Evolutionary conservation across 2,113 vertebrate genomes (phyloP), one percentile per base, ranked within the genome.

Genomic region (Spilogale gracilis): DNA sequence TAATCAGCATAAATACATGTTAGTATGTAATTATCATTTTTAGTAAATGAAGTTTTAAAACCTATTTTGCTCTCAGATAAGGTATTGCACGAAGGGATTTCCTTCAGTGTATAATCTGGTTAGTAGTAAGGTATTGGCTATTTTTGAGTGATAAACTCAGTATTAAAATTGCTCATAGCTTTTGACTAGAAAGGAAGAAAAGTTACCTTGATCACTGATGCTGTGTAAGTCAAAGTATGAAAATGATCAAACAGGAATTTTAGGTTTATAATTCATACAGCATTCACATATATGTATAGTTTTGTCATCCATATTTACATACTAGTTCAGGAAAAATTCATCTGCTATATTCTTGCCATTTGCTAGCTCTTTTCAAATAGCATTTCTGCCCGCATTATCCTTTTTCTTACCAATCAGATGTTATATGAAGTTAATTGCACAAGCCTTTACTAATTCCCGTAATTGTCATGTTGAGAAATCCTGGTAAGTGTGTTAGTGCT

Each of bases 221-320:
- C 54, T 96, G 48, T 74, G 0, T 86, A n/a, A 93, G 13, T 85
- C 74, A 2, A 79, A 56, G 18, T 54, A 63, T 79, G 81, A 50
- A 58, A 81, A 56, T 79, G 90, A 9, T 82, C 86, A 61, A 81
- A 76, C 23, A 73, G 50, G 56, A 93, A 90, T 88, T 84, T 94
- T 76, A 76, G 8, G 79, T 93, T 74, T 86, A 69, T 69, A 89
- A 69, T 71, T 92, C 30, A 52, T 16, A 58, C 20, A 54, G 5
- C 58, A 21, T 69, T 88, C 12, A 65, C 23, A 45, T 16, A 9
- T 12, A 50, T 38, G 2, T 95, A 3, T 90, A 1, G 86, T 23
- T 92, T 87, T 88, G 45, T 76, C 58, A 85, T 61, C 43, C 18
- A 45, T 82, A 65, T 78, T 85, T 58, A 13, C 7, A 30, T 56